Evolutionary conservation across 2,113 vertebrate genomes (phyloP).

Genomic region (Nothocercus julius): DNA sequence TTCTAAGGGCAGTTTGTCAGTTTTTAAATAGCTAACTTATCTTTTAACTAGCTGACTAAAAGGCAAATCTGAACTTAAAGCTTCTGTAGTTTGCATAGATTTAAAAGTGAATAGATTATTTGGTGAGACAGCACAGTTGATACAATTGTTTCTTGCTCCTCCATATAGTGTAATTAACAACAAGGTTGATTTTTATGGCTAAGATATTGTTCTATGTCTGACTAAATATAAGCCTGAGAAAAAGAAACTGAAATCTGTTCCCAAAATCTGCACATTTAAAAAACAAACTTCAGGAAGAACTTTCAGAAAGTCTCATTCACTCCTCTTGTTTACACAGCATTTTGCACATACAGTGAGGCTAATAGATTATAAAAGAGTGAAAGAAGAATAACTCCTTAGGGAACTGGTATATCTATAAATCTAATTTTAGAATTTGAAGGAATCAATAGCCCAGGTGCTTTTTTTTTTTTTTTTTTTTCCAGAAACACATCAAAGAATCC

Average conservation of each 20-base stretch:
- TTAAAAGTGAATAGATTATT: neutral
- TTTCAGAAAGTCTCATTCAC: neutral
- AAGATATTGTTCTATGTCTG: neutral
- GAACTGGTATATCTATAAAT: neutral
- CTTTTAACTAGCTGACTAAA: neutral
- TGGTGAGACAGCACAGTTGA: neutral
- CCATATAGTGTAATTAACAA: neutral
- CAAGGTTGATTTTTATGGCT: neutral
- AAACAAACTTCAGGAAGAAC: neutral
- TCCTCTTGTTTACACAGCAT: neutral
- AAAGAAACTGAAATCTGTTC: neutral
- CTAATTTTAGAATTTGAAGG: neutral
- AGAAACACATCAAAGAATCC: neutral
- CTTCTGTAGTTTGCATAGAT: neutral
- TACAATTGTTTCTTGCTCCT: neutral
- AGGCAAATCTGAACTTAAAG: neutral
- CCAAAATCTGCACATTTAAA: neutral
- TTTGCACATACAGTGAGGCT: neutral
- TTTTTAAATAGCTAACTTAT: neutral
- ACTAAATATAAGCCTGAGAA: neutral
- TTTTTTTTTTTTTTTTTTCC: constrained; percentile 2
- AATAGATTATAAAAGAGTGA: neutral
- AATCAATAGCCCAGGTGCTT: neutral
- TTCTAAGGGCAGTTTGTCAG: neutral
- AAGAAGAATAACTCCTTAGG: neutral